Percentiles rank a stretch among this genome's conserved stretches.
phyloP scores from a whole-genome alignment of 2,888 invertebrate genomes.

The Nomada ferruginata region DNA sequence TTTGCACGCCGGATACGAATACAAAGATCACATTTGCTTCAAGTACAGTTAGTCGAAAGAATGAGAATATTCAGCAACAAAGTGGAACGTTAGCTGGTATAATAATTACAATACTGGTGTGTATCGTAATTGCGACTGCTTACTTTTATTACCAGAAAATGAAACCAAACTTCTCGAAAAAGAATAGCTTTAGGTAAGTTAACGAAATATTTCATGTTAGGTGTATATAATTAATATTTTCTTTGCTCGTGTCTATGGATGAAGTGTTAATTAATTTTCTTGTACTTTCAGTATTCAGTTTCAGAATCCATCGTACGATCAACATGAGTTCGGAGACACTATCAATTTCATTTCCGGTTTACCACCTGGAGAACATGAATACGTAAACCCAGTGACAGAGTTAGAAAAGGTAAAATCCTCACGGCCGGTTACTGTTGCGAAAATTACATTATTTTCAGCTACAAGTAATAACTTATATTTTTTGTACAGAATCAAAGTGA shows the following conservation, averaged over 20 bases:
- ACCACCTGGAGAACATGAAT: conserved; percentile 80
- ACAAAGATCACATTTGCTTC: conserved; percentile 28
- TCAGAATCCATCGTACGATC: conserved; percentile 80
- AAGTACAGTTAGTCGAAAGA: background rate
- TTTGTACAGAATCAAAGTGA: conserved; percentile 13
- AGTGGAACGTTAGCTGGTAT: conserved; percentile 59
- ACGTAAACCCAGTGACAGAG: conserved; percentile 76
- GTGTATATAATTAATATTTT: background rate
- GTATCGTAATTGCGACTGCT: conserved; percentile 54
- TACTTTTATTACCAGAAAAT: conserved; percentile 75
- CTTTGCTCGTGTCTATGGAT: background rate
- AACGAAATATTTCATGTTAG: too few relatives aligned
- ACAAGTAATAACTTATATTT: background rate
- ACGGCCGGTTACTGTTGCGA: background rate
- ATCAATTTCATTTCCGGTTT: conserved; percentile 67
- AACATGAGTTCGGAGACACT: conserved; percentile 55
- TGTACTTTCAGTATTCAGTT: conserved; percentile 78
- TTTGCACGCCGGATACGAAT: conserved; percentile 56
- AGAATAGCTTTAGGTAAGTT: conserved; percentile 50
- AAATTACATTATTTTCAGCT: background rate
- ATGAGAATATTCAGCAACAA: conserved; percentile 2
- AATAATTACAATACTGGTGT: conserved; percentile 61
- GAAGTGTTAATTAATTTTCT: conserved; percentile 4
- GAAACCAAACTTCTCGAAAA: conserved; percentile 41
- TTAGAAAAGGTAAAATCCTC: conserved; percentile 42